phyloP scores from a whole-genome alignment of 2,797 vertebrate species.

The Eremophila alpestris region DNA sequence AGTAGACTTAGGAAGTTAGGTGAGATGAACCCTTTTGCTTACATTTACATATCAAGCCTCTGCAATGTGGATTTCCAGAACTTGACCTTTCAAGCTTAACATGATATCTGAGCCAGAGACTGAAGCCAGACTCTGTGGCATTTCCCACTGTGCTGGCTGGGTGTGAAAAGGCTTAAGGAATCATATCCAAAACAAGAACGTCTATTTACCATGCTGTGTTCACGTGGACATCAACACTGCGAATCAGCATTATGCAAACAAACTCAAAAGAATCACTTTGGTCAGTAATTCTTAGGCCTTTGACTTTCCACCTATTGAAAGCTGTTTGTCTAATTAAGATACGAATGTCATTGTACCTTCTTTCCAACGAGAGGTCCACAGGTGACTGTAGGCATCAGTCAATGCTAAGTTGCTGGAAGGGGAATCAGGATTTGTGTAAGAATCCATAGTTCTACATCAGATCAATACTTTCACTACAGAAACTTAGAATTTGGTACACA shows the following conservation, averaged over 20 bases:
- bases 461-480: not conserved
- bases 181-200: not conserved
- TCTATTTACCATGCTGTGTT: not conserved
- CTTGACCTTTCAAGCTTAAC: constrained; percentile 36
- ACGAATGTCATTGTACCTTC: not conserved
- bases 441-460: not conserved
- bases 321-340: not conserved
- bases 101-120: not conserved
- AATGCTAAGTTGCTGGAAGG: not conserved
- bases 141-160: not conserved
- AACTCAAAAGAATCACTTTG: not conserved
- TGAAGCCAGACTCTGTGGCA: constrained; percentile 27
- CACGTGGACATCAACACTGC: not conserved
- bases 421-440: not conserved
- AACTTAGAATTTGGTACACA: not conserved
- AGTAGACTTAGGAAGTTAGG: not conserved
- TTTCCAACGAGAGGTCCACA: not conserved
- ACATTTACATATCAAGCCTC: constrained; percentile 17
- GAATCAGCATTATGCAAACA: constrained; percentile 14
- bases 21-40: not conserved
- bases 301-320: not conserved
- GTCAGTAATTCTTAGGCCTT: not conserved
- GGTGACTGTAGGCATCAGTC: not conserved
- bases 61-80: not conserved
- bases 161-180: not conserved